Evolutionary conservation across 2,888 invertebrate species (phyloP).

Genomic region (Troides oblongomaculatus): DNA sequence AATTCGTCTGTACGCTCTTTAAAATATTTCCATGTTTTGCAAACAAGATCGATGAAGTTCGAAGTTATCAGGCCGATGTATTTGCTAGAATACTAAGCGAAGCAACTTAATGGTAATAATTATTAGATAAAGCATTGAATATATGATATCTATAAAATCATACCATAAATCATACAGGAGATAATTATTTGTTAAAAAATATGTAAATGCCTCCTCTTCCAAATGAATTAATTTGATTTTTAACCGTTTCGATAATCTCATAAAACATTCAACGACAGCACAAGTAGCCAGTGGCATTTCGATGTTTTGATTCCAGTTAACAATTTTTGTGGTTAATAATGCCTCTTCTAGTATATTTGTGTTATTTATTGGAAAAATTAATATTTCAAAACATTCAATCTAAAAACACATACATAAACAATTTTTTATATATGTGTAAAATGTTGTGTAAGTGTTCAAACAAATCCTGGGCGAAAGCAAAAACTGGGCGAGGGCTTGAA

Average conservation of each 20-base stretch:
- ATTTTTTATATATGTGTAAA: too few relatives aligned
- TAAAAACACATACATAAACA: constrained; percentile 7
- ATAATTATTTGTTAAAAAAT: constrained; percentile 32
- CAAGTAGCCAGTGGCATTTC: constrained; percentile 33
- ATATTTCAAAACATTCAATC: constrained; percentile 29
- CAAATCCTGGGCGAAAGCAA: too few relatives aligned
- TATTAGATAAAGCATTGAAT: background rate
- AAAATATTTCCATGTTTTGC: constrained; percentile 39
- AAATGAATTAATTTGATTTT: constrained; percentile 19
- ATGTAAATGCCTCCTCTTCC: constrained; percentile 30
- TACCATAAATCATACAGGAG: constrained; percentile 31
- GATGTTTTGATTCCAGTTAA: constrained; percentile 36
- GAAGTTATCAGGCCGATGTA: constrained; percentile 35
- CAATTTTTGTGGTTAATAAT: constrained; percentile 35
- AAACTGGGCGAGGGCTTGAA: too few relatives aligned
- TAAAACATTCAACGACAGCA: constrained; percentile 32
- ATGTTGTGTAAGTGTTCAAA: too few relatives aligned
- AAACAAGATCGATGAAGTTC: constrained; percentile 36
- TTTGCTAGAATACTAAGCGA: constrained; percentile 36
- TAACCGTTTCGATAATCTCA: constrained; percentile 30
- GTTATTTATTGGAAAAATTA: constrained; percentile 35
- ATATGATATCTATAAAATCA: background rate
- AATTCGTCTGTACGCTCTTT: constrained; percentile 31
- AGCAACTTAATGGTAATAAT: background rate
- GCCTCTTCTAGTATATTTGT: constrained; percentile 34